A percentile compares a stretch with the other conserved stretches of the same genome.
These are phyloP conservation scores for Acipenser oxyrinchus DNA, from an alignment of 2,797 vertebrate species.

Conservation along the genomic window DNA sequence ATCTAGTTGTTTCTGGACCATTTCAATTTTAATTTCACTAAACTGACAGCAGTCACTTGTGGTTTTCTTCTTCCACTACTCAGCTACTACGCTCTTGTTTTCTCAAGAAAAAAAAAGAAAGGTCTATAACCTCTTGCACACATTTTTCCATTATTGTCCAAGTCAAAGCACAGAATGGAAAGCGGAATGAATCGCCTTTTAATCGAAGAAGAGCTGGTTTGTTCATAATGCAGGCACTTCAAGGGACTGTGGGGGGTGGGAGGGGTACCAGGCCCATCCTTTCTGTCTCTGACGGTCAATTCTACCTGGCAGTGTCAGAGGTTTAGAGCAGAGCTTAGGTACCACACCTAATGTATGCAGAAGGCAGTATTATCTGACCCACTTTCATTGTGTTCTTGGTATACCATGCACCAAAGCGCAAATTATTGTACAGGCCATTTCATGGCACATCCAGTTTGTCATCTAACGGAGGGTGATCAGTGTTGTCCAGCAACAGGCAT, in stretches of 20 bases:
- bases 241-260: slow-evolving; percentile 19
- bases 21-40: too few relatives aligned
- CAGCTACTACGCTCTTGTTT: background rate
- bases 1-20: background rate
- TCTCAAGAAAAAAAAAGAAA: background rate
- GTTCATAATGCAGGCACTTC: slow-evolving; percentile 42
- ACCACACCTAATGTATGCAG: slow-evolving; percentile 23
- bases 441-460: slow-evolving; percentile 33
- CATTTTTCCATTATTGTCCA: slow-evolving; percentile 40
- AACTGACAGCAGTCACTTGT: background rate
- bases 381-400: slow-evolving; percentile 27
- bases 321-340: slow-evolving; percentile 23
- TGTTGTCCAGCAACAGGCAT: slow-evolving; percentile 29
- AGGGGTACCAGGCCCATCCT: slow-evolving; percentile 39
- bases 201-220: slow-evolving; percentile 32
- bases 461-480: slow-evolving; percentile 24
- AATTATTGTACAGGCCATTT: slow-evolving; percentile 33
- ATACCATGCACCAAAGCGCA: slow-evolving; percentile 29
- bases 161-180: slow-evolving; percentile 31
- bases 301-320: slow-evolving; percentile 21
- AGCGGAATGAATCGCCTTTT: slow-evolving; percentile 28
- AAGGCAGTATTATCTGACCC: slow-evolving; percentile 33
- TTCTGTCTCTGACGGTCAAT: slow-evolving; percentile 19
- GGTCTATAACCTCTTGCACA: slow-evolving; percentile 7
- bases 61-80: background rate